Conservation (phyloP, 2,113 vertebrate genomes). For the Forbesichthys agassizii region DNA sequence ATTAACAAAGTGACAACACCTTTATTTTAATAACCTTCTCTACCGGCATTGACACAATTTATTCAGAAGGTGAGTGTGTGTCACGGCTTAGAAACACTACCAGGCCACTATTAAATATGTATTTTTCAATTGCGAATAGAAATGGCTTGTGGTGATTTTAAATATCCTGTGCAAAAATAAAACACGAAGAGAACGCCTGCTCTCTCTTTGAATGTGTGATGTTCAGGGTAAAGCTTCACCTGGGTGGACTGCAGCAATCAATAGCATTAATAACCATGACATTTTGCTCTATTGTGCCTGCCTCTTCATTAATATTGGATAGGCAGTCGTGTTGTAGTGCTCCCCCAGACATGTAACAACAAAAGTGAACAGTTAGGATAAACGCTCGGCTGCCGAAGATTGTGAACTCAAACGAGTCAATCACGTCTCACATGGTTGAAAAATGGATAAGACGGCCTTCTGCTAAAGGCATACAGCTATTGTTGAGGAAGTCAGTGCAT, state of each 20-base stretch:
- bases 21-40: too few species aligned
- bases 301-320: slow-evolving; percentile 57
- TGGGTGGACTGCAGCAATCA: slow-evolving; percentile 20
- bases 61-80: too few species aligned
- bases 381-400: slow-evolving; percentile 9
- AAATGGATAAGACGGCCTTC: background rate
- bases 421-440: background rate
- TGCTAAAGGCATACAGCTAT: background rate
- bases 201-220: too few species aligned
- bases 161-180: too few species aligned
- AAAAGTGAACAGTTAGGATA: background rate
- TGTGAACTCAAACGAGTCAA: slow-evolving; percentile 37
- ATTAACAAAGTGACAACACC: too few species aligned
- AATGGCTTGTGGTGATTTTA: too few species aligned
- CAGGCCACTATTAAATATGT: too few species aligned
- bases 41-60: too few species aligned
- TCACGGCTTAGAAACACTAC: too few species aligned
- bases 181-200: too few species aligned
- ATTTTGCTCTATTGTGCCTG: slow-evolving; percentile 10
- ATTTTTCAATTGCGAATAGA: too few species aligned
- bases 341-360: slow-evolving; percentile 14
- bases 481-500: background rate
- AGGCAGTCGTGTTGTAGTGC: slow-evolving; percentile 17
- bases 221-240: slow-evolving; percentile 12
- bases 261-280: slow-evolving; percentile 48